Evolutionary conservation across 2,113 vertebrate genomes (phyloP).

Genomic region (Triplophysa tibetana): DNA sequence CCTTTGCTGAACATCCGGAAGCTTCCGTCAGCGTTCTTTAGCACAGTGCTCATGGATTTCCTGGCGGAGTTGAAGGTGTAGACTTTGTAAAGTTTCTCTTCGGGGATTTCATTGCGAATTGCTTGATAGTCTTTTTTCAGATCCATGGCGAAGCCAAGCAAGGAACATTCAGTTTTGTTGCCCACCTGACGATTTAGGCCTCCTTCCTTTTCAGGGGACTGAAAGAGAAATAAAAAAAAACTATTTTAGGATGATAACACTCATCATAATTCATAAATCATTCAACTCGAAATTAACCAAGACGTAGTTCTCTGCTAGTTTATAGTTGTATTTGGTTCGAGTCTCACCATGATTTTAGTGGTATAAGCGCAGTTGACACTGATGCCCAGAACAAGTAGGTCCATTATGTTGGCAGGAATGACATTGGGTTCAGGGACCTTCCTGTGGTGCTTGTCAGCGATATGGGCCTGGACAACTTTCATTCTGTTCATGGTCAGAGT

Average conservation of each 20-base stretch:
- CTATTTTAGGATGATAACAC: neutral
- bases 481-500: constrained; percentile 98
- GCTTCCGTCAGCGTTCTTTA: constrained; percentile 95
- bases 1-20: constrained; percentile 99
- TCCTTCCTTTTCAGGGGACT: constrained; percentile 98
- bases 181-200: constrained; percentile 96
- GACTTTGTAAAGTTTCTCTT: constrained; percentile 97
- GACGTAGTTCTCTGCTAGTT: neutral
- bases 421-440: constrained; percentile 88
- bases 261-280: too few species aligned
- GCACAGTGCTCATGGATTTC: constrained; percentile 98
- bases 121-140: constrained; percentile 96
- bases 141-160: constrained; percentile 91
- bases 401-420: constrained; percentile 83
- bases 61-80: constrained; percentile 99
- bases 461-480: constrained; percentile 93
- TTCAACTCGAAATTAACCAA: too few species aligned
- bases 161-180: constrained; percentile 99
- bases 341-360: constrained; percentile 94
- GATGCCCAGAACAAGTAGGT: constrained; percentile 90
- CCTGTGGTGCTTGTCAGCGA: constrained; percentile 88
- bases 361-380: constrained; percentile 98
- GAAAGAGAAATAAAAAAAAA: neutral
- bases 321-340: neutral
- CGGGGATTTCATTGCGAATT: constrained; percentile 94